These are phyloP conservation scores for Dromaius novaehollandiae DNA, from an alignment of 2,113 vertebrate genomes.

Conservation along the genomic window DNA sequence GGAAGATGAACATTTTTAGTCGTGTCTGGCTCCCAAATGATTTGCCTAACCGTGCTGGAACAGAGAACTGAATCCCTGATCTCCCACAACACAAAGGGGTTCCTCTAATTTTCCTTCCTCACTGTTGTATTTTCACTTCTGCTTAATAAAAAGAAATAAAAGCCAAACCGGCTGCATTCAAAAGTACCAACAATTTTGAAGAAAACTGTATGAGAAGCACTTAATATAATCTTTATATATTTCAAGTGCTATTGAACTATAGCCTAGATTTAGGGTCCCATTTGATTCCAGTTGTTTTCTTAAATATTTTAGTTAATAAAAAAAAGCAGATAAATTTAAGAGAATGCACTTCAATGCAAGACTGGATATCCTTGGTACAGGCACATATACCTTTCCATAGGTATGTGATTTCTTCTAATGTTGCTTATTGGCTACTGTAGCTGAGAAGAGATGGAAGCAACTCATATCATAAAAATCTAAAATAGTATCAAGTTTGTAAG, in stretches of 20 bases:
- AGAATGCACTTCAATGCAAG: not conserved
- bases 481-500: not conserved
- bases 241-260: not conserved
- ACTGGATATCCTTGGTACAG: fast-evolving
- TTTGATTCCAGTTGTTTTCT: not conserved
- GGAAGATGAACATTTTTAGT: not conserved
- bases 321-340: not conserved
- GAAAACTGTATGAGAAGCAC: not conserved
- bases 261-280: not conserved
- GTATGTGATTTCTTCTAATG: not conserved
- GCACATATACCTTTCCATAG: not conserved
- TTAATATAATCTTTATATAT: not conserved
- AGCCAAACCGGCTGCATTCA: not conserved
- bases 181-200: not conserved
- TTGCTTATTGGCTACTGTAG: not conserved
- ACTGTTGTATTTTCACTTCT: not conserved
- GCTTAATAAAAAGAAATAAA: not conserved
- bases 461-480: not conserved
- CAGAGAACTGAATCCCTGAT: not conserved
- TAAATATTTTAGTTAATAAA: not conserved
- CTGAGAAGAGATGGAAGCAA: not conserved
- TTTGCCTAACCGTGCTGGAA: not conserved
- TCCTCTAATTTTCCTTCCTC: not conserved
- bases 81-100: not conserved
- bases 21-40: not conserved